Evolutionary conservation across 1,140 invertebrate species (phyloP), one percentile per base, ranked within the genome.

Genomic region (Drosophila ohnishii): DNA sequence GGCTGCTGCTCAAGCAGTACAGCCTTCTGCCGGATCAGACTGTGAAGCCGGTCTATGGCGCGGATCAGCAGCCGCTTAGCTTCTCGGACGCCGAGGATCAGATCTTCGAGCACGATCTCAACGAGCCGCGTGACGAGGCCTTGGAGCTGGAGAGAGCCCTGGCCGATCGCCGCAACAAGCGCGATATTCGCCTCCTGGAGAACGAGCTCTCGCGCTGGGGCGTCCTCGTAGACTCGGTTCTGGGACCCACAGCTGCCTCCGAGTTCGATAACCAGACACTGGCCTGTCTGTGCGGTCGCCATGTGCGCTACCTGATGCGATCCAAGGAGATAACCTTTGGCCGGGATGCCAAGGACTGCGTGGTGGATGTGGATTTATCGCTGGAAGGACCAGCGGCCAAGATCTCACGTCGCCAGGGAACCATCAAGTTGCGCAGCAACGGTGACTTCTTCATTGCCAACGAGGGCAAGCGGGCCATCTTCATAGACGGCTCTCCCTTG

Each of bases 321-420:
- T 98, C 97, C n/a, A 94, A 95, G 92, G 97, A 99, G 95, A 98
- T 99, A 30, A 97, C 97, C 1, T 94, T 99, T 40, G 98, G 98
- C 19, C 94, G 98, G 62, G 95, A 95, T 73, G 97, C 98, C 1
- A 96, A 96, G 85, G 97, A 98, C 86, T 95, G 97, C 67, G 94
- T 93, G 40, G 97, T 99, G 16, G 98, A 99, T 92, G 97, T 99
- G 16, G 98, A 99, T 92, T 93, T 99, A 22, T 95, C 95, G 2
- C 92, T 99, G 7, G 98, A 99, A 93, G 98, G 98, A 1, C 95
- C 97, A 30, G 94, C 96, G 0, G 95, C 95, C 79, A 97, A 97
- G 93, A 95, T 98, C 30, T 98, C 97, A 0, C 93, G 97, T 40
- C 93, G 95, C 65, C 97, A 98, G 92, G 97, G 96, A 11, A 96